Conservation (phyloP, 1,140 invertebrate genomes). For the Triops cancriformis region DNA sequence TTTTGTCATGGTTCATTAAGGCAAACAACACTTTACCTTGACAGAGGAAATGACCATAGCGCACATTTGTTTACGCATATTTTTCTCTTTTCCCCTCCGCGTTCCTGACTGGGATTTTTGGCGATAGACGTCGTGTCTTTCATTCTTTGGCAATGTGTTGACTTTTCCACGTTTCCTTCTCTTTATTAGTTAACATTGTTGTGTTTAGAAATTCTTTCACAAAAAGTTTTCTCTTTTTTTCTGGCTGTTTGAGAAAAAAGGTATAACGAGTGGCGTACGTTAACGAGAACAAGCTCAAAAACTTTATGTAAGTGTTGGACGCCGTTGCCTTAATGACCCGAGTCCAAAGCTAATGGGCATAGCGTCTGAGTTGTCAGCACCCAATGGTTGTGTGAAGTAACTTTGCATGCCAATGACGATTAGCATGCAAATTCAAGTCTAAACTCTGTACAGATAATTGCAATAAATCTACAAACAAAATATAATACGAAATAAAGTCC, state of each 20-base stretch:
- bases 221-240: background rate
- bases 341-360: slow-evolving; percentile 9
- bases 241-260: background rate
- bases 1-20: slow-evolving; percentile 7
- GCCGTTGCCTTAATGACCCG: slow-evolving; percentile 3
- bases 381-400: slow-evolving; percentile 6
- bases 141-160: slow-evolving; percentile 9
- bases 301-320: slow-evolving; percentile 3
- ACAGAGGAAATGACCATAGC: slow-evolving; percentile 10
- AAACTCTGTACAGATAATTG: slow-evolving; percentile 4
- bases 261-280: background rate
- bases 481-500: too few relatives aligned
- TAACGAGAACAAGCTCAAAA: slow-evolving; percentile 10
- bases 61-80: slow-evolving; percentile 11
- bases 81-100: background rate
- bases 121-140: slow-evolving; percentile 5
- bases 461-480: background rate
- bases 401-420: background rate
- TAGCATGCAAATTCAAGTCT: slow-evolving; percentile 6
- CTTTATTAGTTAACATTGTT: background rate
- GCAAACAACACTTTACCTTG: slow-evolving; percentile 8
- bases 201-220: background rate
- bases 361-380: slow-evolving; percentile 4
- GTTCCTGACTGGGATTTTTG: background rate
- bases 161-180: background rate